phyloP scores from a whole-genome alignment of 2,113 vertebrate species.

The Mobula hypostoma region DNA sequence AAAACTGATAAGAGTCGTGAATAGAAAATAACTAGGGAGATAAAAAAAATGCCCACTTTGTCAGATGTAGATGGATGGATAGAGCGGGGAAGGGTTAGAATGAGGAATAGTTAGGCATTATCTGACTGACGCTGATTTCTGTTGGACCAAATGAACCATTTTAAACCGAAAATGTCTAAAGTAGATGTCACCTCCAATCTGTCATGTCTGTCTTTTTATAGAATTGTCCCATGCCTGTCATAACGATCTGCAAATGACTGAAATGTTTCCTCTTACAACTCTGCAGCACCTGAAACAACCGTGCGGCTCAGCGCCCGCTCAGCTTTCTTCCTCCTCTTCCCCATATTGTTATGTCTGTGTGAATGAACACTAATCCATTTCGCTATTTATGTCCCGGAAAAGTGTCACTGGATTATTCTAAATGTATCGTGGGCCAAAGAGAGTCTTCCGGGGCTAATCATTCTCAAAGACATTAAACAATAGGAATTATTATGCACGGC shows the following conservation, averaged over 20 bases:
- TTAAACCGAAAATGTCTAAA: too few relatives aligned
- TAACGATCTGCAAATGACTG: not conserved
- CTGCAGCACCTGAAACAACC: slow-evolving; percentile 61
- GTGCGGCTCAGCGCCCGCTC: slow-evolving; percentile 46
- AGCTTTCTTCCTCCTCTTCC: slow-evolving; percentile 64
- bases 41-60: not conserved
- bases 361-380: slow-evolving; percentile 57
- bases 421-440: slow-evolving; percentile 57
- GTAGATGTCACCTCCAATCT: not conserved
- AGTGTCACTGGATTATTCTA: slow-evolving; percentile 65
- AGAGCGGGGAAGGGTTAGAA: not conserved
- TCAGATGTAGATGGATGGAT: not conserved
- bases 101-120: not conserved
- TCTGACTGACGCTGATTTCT: not conserved
- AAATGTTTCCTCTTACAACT: slow-evolving; percentile 48
- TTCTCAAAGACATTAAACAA: slow-evolving; percentile 47
- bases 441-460: slow-evolving; percentile 57
- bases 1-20: not conserved
- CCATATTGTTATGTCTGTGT: slow-evolving; percentile 68
- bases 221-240: slow-evolving; percentile 25
- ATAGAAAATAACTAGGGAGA: not conserved
- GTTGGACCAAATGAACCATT: not conserved
- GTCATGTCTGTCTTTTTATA: slow-evolving; percentile 20
- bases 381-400: slow-evolving; percentile 71
- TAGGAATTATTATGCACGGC: slow-evolving; percentile 16